A percentile compares a stretch with the other conserved stretches of the same genome.
Conservation (phyloP, 1,140 invertebrate species). For the Patella vulgata region DNA sequence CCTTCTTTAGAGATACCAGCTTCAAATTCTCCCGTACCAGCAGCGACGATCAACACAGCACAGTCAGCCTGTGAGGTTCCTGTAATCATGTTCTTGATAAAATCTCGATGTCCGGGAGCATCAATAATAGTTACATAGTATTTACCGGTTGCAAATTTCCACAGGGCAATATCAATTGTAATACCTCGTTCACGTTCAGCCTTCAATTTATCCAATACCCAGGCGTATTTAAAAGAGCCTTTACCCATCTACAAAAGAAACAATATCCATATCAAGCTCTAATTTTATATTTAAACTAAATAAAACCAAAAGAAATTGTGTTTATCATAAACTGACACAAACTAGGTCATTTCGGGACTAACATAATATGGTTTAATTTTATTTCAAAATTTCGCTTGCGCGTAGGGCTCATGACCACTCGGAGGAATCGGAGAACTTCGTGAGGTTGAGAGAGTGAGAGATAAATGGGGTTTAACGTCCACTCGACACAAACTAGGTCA, state of each 20-base stretch:
- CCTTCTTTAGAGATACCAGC: constrained; percentile 99
- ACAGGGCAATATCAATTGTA: constrained; percentile 99
- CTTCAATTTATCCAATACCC: constrained; percentile 99
- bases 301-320: too few species aligned
- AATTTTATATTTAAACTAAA: too few species aligned
- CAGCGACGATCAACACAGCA: constrained; percentile 96
- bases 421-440: too few species aligned
- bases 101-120: constrained; percentile 98
- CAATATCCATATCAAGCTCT: too few species aligned
- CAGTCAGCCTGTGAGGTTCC: constrained; percentile 98
- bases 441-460: too few species aligned
- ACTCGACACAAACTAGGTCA: too few species aligned
- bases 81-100: constrained; percentile 99
- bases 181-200: constrained; percentile 99
- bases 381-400: too few species aligned
- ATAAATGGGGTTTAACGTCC: too few species aligned
- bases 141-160: constrained; percentile 98
- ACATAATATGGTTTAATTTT: too few species aligned
- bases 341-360: too few species aligned
- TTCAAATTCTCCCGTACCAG: constrained; percentile 98
- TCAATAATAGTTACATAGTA: constrained; percentile 99
- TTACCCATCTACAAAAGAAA: constrained; percentile 83
- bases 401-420: too few species aligned
- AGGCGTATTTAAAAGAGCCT: constrained; percentile 94
- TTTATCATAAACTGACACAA: too few species aligned